Conservation (phyloP, 2,888 invertebrate species). For the Drosophila lutescens region DNA sequence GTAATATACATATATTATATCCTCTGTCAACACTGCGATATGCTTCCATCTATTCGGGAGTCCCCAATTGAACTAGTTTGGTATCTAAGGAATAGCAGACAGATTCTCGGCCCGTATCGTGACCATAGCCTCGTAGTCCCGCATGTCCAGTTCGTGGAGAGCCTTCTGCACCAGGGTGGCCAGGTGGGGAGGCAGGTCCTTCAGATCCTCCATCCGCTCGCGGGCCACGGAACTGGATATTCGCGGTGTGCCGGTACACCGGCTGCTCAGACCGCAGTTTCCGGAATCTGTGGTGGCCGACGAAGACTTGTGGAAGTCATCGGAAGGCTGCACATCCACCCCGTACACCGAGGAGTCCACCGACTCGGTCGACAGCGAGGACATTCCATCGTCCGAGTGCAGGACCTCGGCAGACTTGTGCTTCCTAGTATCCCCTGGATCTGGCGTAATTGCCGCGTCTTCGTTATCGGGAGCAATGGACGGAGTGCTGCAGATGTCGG, state of each 20-base stretch:
- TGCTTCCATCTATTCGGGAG: constrained; percentile 16
- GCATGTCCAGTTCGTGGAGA: constrained; percentile 84
- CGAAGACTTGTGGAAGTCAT: constrained; percentile 75
- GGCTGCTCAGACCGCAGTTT: constrained; percentile 50
- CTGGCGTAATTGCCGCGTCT: constrained; percentile 73
- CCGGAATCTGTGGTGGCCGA: constrained; percentile 80
- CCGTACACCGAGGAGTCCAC: constrained; percentile 83
- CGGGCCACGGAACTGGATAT: constrained; percentile 80
- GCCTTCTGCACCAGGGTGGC: constrained; percentile 87
- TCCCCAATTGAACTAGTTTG: constrained; percentile 41
- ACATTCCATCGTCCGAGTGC: constrained; percentile 80
- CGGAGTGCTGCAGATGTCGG: constrained; percentile 42
- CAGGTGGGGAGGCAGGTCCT: constrained; percentile 86
- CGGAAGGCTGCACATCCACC: constrained; percentile 57
- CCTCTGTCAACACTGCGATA: constrained; percentile 34
- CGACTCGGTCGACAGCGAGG: constrained; percentile 83
- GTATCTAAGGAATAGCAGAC: constrained; percentile 38
- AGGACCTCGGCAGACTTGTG: constrained; percentile 56
- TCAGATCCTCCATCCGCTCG: constrained; percentile 84
- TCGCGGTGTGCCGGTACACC: constrained; percentile 52
- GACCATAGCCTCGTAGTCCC: constrained; percentile 82
- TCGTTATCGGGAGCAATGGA: constrained; percentile 80
- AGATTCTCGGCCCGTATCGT: constrained; percentile 62
- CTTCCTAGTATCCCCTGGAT: constrained; percentile 70
- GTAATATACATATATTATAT: constrained; percentile 28